phyloP scores from a whole-genome alignment of 2,888 invertebrate species.

The Isotomurus palustris region DNA sequence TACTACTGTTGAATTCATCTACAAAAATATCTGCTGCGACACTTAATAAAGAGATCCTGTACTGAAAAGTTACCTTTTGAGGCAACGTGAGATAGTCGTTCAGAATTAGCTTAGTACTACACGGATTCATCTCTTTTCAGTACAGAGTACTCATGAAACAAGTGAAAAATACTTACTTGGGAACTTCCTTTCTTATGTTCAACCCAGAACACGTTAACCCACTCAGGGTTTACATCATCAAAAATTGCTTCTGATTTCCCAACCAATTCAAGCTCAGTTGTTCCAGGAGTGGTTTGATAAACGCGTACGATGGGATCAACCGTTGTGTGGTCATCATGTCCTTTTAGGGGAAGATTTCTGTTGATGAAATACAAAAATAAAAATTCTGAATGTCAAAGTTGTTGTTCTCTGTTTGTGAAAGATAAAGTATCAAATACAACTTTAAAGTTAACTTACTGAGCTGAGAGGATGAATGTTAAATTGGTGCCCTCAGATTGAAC shows the following conservation, averaged over 20 bases:
- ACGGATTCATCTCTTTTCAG: too few relatives aligned
- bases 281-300: constrained; percentile 21
- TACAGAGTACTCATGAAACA: too few relatives aligned
- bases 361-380: constrained; percentile 1
- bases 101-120: too few relatives aligned
- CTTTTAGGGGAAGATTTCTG: constrained; percentile 27
- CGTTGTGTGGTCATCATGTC: constrained; percentile 28
- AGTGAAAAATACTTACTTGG: constrained; percentile 14
- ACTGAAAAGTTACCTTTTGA: too few relatives aligned
- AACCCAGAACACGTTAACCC: constrained; percentile 39
- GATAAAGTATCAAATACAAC: background rate
- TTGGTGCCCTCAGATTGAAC: constrained; percentile 28
- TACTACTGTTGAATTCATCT: too few relatives aligned
- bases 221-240: constrained; percentile 36
- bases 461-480: constrained; percentile 37
- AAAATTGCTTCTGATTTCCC: constrained; percentile 34
- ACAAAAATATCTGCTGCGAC: too few relatives aligned
- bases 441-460: constrained; percentile 28
- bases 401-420: background rate
- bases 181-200: constrained; percentile 36
- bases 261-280: constrained; percentile 27
- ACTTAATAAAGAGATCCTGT: too few relatives aligned
- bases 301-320: constrained; percentile 37
- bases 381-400: background rate
- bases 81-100: too few relatives aligned